These are phyloP conservation scores for Montipora capricornis DNA, from an alignment of 64 coral and sea anemone species.

Conservation along the genomic window DNA sequence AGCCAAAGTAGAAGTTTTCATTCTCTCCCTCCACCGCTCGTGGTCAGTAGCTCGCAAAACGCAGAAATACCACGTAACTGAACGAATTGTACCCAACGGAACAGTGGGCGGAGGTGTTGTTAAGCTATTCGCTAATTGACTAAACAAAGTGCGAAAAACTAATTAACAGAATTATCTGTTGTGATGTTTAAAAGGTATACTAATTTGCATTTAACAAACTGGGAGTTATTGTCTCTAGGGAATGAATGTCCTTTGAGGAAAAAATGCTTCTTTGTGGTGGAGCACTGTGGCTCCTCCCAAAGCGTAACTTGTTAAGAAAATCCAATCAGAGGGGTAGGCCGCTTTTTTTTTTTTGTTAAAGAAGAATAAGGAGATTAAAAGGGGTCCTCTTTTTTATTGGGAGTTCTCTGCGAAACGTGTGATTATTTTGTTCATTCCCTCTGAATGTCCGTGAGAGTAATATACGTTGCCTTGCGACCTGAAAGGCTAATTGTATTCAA, in stretches of 20 bases:
- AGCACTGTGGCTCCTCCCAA: neutral
- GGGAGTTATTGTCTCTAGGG: conserved; percentile 1
- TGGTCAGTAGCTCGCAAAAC: too few relatives aligned
- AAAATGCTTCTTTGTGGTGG: neutral
- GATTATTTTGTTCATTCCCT: too few relatives aligned
- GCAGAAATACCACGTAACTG: neutral
- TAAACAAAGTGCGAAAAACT: neutral
- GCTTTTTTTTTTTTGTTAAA: neutral
- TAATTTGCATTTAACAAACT: neutral
- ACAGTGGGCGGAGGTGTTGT: neutral
- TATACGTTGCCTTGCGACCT: too few relatives aligned
- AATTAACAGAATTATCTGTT: neutral
- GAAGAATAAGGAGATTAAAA: neutral
- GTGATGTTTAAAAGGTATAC: neutral
- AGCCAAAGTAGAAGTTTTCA: too few relatives aligned
- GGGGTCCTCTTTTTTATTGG: too few relatives aligned
- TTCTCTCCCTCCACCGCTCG: too few relatives aligned
- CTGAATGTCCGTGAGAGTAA: too few relatives aligned
- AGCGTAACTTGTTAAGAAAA: conserved; percentile 25
- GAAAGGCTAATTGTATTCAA: too few relatives aligned
- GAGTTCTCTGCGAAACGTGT: too few relatives aligned
- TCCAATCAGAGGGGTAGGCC: conserved; percentile 3
- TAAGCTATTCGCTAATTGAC: neutral
- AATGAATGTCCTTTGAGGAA: neutral
- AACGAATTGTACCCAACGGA: neutral